Base-by-base conservation (phyloP, 2,888 invertebrate species). In the Nomada hirtipes region DNA sequence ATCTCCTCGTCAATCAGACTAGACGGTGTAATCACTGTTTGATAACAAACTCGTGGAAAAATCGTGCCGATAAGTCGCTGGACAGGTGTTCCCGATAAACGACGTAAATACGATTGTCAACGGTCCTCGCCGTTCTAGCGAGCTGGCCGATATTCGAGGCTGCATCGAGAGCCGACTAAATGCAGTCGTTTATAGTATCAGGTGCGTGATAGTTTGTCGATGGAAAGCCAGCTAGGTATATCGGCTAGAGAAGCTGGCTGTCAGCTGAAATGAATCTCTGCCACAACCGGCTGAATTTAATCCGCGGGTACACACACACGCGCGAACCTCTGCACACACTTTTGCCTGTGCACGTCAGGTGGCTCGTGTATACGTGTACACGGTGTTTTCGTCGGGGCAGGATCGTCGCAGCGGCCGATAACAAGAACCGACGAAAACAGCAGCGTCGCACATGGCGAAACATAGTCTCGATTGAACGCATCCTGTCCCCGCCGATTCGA, bases 401-500 rank as follows among this genome's bases (percentile, higher is more conserved):
- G 0, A 53, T n/a, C 36, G 23, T 10, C 4, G 36, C n/a, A 15
- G 69, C 18, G 29, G 1, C 61, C 71, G 53, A 23, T 70, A 53
- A 76, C 70, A 60, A 75, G 75, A 60, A 60, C 69, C 15, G 26
- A 13, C 42, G 70, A 36, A 69, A 47, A 44, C 29, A 65, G 50
- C 23, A 20, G 44, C 23, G 11, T 23, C 50, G 23, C 50, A 26
- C 13, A 26, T 26, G 60, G 52, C 42, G 69, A 13, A 44, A 69
- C 52, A 69, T 42, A 52, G 23, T 36, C 50, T 15, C 44, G 52
- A 71, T 44, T 70, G 67, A 73, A 73, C 29, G 50, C 2, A 13
- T 20, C 13, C 2, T 13, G 36, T 36, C 36, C 36, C 7, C 4
- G 36, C 7, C 36, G 36, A 36, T 7, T 36, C 36, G 36, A 7